These are phyloP conservation scores for Pseudococcus jackbeardsleyi DNA, from an alignment of 2,888 invertebrate genomes.

Conservation along the genomic window DNA sequence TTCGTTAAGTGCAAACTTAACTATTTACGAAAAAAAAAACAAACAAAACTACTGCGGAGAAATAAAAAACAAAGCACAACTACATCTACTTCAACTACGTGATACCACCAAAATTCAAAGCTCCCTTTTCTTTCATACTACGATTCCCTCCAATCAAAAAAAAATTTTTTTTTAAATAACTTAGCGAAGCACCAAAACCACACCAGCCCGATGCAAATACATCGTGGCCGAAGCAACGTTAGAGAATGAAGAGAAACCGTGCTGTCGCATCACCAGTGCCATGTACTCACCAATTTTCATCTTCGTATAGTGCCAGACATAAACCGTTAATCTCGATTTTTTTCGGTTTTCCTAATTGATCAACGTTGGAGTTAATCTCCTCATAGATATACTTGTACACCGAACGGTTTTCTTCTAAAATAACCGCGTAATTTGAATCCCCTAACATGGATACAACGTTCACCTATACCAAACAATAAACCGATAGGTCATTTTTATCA, in stretches of 20 bases:
- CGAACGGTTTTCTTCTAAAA: slow-evolving; percentile 5
- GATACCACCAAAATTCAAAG: no score
- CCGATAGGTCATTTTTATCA: not conserved
- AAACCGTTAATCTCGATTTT: not conserved
- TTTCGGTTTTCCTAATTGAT: not conserved
- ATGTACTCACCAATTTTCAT: slow-evolving; percentile 29
- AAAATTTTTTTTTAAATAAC: no score
- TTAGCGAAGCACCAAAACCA: no score
- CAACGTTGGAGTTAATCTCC: not conserved
- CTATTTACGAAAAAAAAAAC: no score
- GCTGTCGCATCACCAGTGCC: not conserved
- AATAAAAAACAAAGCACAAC: no score
- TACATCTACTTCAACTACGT: no score
- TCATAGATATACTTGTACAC: slow-evolving; percentile 9
- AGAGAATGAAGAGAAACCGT: not conserved
- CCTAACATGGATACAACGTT: slow-evolving; percentile 4
- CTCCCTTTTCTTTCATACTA: no score
- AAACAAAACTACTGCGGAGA: no score
- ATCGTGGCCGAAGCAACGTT: no score
- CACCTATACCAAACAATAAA: slow-evolving; percentile 17
- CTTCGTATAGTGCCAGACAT: not conserved
- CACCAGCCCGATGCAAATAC: no score
- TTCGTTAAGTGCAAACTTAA: no score
- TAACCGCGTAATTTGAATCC: slow-evolving; percentile 16
- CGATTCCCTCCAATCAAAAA: no score